These are phyloP conservation scores for Gorilla gorilla DNA, from an alignment of 2,113 vertebrate species.

Conservation along the genomic window DNA sequence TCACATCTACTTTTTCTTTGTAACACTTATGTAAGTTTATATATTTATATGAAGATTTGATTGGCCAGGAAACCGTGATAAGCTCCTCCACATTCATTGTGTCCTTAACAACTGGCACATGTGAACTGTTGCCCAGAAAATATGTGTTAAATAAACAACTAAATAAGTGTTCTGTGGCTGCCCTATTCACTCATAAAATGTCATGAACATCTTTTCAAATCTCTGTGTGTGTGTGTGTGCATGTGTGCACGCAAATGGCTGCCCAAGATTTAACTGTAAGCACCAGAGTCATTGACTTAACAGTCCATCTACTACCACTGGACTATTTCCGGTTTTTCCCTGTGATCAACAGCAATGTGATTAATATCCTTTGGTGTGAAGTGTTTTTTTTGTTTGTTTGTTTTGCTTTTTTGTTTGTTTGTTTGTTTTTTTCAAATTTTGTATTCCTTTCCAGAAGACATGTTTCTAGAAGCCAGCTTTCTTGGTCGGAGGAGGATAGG, in stretches of 20 bases:
- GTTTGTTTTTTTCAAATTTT: no score
- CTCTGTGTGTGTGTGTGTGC: background rate
- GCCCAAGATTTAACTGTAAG: no score
- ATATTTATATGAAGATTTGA: background rate
- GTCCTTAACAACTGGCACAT: background rate
- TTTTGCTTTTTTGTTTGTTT: no score
- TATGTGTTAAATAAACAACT: background rate
- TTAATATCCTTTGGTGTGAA: background rate
- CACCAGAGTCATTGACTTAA: no score
- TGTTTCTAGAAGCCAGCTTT: background rate
- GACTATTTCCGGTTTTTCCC: background rate
- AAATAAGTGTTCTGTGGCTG: background rate
- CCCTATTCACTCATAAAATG: background rate
- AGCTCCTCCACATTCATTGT: background rate
- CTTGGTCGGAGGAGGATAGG: background rate
- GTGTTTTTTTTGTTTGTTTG: background rate
- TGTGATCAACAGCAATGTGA: background rate
- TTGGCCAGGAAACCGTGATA: no score
- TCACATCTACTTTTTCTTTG: background rate
- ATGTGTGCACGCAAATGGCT: background rate
- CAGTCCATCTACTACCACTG: no score
- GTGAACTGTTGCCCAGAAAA: background rate
- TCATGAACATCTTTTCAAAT: background rate
- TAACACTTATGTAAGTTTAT: no score
- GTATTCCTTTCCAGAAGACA: background rate